Percentiles rank a stretch among this genome's conserved stretches.
Conservation (phyloP, 2,797 vertebrate species). For the Gymnopithys bicolor region DNA sequence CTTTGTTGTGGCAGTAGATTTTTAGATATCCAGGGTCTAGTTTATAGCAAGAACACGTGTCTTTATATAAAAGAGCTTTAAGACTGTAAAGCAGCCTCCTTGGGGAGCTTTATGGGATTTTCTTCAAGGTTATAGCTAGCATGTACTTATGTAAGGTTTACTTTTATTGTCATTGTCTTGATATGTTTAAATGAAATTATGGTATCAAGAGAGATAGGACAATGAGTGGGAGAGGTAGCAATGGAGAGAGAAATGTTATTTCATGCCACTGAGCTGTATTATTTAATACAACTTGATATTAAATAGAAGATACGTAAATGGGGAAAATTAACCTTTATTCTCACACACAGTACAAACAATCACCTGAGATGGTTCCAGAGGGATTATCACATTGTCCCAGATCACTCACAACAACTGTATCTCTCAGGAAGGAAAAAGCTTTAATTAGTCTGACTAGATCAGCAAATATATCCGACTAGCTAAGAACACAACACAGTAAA, state of each 20-base stretch:
- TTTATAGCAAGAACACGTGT: neutral
- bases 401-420: neutral
- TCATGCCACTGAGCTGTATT: neutral
- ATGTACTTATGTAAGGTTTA: conserved; percentile 21
- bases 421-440: conserved; percentile 27
- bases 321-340: neutral
- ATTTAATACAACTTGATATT: neutral
- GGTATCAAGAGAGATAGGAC: neutral
- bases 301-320: neutral
- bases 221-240: neutral
- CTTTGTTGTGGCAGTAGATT: neutral
- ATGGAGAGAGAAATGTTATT: conserved; percentile 26
- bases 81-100: conserved; percentile 7
- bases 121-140: conserved; percentile 8
- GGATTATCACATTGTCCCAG: neutral
- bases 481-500: neutral
- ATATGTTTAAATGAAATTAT: conserved; percentile 52
- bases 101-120: conserved; percentile 13
- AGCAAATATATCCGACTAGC: neutral
- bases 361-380: neutral
- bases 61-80: conserved; percentile 44
- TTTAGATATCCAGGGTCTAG: neutral
- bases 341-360: neutral
- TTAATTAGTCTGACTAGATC: conserved; percentile 47
- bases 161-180: conserved; percentile 42